These are phyloP conservation scores for Paraescarpia echinospica DNA, from an alignment of 1,140 invertebrate species.

Conservation along the genomic window DNA sequence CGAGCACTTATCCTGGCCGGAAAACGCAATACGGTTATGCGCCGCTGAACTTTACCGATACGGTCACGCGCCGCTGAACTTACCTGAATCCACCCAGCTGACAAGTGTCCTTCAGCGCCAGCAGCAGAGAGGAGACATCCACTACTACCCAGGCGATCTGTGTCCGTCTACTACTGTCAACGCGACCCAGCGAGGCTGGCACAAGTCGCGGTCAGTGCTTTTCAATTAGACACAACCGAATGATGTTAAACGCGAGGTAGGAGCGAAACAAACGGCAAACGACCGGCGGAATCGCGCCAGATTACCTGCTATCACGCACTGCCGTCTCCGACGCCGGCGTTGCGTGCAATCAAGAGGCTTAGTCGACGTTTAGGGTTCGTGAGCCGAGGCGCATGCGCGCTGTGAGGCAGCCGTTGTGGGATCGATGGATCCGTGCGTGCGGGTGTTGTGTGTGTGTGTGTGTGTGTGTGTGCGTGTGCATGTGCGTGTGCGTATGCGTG, in stretches of 20 bases:
- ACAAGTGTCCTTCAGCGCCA: background rate
- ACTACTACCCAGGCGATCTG: background rate
- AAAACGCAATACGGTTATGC: background rate
- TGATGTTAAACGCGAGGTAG: background rate
- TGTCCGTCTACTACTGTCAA: background rate
- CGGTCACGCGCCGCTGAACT: background rate
- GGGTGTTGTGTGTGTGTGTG: background rate
- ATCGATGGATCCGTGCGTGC: background rate
- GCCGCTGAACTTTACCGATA: background rate
- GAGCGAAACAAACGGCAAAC: background rate
- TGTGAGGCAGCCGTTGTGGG: background rate
- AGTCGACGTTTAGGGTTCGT: background rate
- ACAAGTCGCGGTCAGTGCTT: background rate
- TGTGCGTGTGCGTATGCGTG: background rate
- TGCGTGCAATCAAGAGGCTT: background rate
- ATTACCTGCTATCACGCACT: background rate
- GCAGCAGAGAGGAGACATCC: background rate
- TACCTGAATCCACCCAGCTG: background rate
- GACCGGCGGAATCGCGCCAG: background rate
- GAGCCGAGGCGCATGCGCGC: background rate
- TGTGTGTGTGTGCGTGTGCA: background rate
- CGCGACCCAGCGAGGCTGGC: background rate
- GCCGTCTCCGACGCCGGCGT: background rate
- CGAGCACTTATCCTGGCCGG: background rate
- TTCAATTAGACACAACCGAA: background rate